phyloP scores from a whole-genome alignment of 2,888 invertebrate genomes.

The Acholoe squamosa region DNA sequence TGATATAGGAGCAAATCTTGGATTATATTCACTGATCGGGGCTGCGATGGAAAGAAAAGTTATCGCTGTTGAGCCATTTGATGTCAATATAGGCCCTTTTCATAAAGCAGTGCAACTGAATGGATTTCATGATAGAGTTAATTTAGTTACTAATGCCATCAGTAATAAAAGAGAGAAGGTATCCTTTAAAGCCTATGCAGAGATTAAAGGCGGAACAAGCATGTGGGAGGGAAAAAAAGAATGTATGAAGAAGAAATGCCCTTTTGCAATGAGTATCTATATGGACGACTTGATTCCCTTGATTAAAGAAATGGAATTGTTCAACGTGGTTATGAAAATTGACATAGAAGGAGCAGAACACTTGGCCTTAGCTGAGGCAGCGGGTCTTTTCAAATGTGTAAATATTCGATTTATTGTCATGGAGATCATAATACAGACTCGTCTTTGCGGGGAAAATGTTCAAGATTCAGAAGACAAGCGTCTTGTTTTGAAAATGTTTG shows the following conservation, averaged over 20 bases:
- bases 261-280: neutral
- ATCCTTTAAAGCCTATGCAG: neutral
- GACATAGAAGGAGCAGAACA: slow-evolving; percentile 14
- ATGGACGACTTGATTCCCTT: neutral
- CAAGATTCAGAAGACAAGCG: neutral
- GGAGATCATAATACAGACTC: neutral
- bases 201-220: slow-evolving; percentile 22
- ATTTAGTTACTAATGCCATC: neutral
- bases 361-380: neutral
- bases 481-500: neutral
- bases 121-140: neutral
- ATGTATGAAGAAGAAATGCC: neutral
- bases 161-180: neutral
- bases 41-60: neutral
- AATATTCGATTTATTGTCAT: neutral
- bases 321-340: neutral
- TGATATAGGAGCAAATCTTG: slow-evolving; percentile 3
- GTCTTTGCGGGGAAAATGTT: neutral
- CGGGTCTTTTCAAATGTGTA: neutral
- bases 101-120: neutral
- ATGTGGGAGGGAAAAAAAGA: neutral
- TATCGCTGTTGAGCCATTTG: neutral
- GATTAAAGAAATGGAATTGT: neutral
- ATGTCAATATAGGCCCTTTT: neutral
- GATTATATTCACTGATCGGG: neutral